Evolutionary conservation across 2,797 vertebrate species (phyloP), one percentile per base, ranked within the genome.

Genomic region (Ctenopoma kingsleyae): DNA sequence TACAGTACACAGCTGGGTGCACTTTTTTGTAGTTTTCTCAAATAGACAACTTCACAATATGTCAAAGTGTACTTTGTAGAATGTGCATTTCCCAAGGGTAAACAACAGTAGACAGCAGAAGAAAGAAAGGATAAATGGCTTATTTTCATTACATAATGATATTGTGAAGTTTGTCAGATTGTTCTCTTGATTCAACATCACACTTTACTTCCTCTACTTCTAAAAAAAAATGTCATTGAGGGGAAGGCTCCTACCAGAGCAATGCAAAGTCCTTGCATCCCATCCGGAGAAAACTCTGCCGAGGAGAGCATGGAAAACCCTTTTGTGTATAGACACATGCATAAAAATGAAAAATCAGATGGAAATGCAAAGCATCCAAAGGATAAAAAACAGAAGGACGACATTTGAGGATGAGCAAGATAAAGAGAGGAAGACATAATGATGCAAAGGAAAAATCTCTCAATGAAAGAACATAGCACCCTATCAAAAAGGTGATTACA

Each of bases 381-480:
- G 7, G 6, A 30, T 30, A 6, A 30, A 6, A 30, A 30, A 30
- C 27, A 71, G 5, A 17, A 54, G 2, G 8, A 20, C 32, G 8
- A 16, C 38, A n/a, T 77, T 69, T 12, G 8, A 16, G 15, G 19
- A 17, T 4, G 40, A 61, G 53, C n/a, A n/a, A 61, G 23, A 25
- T 25, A 25, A 25, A 38, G 55, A 15, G 30, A 59, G 3, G 36
- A 3, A 25, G 54, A 30, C 41, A 36, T 16, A 51, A 63, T 65
- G 55, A 49, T 55, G 32, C 54, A 74, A 27, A 55, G 43, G 20
- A 46, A 54, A 59, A 7, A 67, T 13, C 25, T n/a, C n/a, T n/a
- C n/a, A n/a, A n/a, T n/a, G n/a, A n/a, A n/a, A n/a, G n/a, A n/a
- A n/a, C n/a, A n/a, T n/a, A n/a, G n/a, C n/a, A n/a, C 17, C 41